Evolutionary conservation across 1,140 invertebrate species (phyloP).

Genomic region (Helicoverpa zea): DNA sequence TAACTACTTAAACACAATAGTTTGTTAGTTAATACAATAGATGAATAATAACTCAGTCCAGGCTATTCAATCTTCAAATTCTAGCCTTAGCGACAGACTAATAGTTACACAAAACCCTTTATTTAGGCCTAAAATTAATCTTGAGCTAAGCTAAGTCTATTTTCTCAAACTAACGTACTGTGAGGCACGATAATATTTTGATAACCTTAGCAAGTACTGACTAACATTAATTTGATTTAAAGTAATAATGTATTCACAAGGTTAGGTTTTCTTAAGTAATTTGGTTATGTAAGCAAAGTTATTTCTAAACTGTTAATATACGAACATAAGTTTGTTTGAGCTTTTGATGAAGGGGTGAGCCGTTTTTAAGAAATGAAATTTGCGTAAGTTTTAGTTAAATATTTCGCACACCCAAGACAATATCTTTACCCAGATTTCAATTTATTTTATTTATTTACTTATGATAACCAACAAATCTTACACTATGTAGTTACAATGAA

Average conservation of each 20-base stretch:
- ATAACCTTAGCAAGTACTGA: constrained; percentile 9
- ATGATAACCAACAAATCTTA: no score
- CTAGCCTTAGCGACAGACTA: not conserved
- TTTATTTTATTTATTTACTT: no score
- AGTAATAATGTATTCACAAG: constrained; percentile 10
- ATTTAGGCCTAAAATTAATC: constrained; percentile 12
- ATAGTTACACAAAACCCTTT: constrained; percentile 1
- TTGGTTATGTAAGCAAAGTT: not conserved
- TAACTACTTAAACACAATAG: no score
- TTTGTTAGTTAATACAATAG: not conserved
- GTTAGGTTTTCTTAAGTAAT: not conserved
- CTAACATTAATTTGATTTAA: not conserved
- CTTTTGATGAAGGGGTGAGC: no score
- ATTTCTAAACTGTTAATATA: not conserved
- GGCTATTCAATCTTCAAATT: not conserved
- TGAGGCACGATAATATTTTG: not conserved
- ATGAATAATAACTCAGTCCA: not conserved
- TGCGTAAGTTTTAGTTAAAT: no score
- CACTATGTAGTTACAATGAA: no score
- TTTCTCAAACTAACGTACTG: not conserved
- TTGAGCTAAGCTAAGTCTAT: not conserved
- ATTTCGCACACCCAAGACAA: no score
- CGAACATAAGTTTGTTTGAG: no score
- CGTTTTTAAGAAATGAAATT: no score
- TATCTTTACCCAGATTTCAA: no score